Evolutionary conservation across 1,140 invertebrate species (phyloP).

Genomic region (Drosophila sulfurigaster): DNA sequence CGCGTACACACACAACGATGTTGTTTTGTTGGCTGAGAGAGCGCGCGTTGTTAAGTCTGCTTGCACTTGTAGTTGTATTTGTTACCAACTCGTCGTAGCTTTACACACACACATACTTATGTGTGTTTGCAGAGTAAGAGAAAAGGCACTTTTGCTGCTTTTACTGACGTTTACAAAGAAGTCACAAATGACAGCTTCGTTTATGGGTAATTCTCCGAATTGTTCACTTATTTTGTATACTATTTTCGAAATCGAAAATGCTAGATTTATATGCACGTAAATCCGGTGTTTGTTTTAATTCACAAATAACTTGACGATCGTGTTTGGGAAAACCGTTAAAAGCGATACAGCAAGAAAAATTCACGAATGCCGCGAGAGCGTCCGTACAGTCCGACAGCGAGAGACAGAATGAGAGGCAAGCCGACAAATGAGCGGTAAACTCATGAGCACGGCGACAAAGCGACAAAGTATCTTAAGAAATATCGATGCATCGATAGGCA

Average conservation of each 20-base stretch:
- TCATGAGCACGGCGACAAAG: constrained; percentile 11
- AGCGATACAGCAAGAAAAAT: background rate
- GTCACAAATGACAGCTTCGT: background rate
- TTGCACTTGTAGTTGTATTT: constrained; percentile 41
- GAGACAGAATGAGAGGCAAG: constrained; percentile 33
- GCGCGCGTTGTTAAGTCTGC: constrained; percentile 25
- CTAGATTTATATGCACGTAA: constrained; percentile 1
- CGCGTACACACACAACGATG: constrained; percentile 17
- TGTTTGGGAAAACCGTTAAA: constrained; percentile 34
- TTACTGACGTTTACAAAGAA: constrained; percentile 36
- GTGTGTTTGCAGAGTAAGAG: constrained; percentile 30
- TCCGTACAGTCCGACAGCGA: constrained; percentile 29
- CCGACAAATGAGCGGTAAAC: constrained; percentile 30
- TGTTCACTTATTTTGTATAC: constrained; percentile 8
- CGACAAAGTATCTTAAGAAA: background rate
- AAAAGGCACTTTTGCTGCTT: constrained; percentile 54
- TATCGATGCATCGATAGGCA: constrained; percentile 22
- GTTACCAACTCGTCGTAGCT: constrained; percentile 40
- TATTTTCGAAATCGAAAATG: constrained; percentile 11
- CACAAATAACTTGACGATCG: constrained; percentile 26
- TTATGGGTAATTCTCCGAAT: constrained; percentile 16
- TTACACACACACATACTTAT: constrained; percentile 10
- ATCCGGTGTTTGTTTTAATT: constrained; percentile 36
- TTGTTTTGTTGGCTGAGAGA: constrained; percentile 15
- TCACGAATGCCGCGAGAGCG: background rate